Base-by-base conservation (phyloP, 2,888 invertebrate genomes). In the Hedychridium roseum region DNA sequence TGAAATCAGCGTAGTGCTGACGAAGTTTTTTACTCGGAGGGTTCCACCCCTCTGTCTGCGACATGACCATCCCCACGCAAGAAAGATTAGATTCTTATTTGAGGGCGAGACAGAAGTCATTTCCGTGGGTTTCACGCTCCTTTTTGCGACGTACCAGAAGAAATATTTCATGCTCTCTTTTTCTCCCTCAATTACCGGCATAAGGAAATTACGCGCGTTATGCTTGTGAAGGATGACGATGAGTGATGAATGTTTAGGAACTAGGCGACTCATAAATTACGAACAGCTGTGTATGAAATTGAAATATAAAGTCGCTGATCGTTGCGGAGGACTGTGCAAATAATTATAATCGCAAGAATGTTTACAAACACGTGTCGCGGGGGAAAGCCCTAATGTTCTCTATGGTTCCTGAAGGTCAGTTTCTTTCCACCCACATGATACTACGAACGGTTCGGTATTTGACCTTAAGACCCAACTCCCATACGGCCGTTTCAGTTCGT, bases 1-100 rank as follows among this genome's bases (percentile, higher is more conserved):
- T n/a, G n/a, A n/a, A n/a, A n/a, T n/a, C n/a, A n/a, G n/a, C n/a
- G n/a, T n/a, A n/a, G n/a, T n/a, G n/a, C n/a, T 52, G 36, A 41
- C 46, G 45, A 42, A 32, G 31, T 52, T 58, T 58, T 27, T 46
- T 58, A 44, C 28, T 49, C 26, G 41, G 38, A 39, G 35, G 34
- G 34, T 27, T 12, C 11, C 30, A n/a, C 39, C 39, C 38, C 39
- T 34, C 28, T 38, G 30, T 36, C 23, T 23, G 9, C 23, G 11
- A 2, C 50, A 43, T 46, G 60, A 46, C 57, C 26, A 40, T 20
- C 49, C 51, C 51, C 48, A 49, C 44, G 57, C 40, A 28, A 47
- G 54, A 60, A 41, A 60, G 60, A 60, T 60, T 60, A 60, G 60
- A 37, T 57, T 50, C 57, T 32, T 48, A n/a, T n/a, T 26, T 45